Conservation (phyloP, 2,888 invertebrate species). For the Leucophenga montana region DNA sequence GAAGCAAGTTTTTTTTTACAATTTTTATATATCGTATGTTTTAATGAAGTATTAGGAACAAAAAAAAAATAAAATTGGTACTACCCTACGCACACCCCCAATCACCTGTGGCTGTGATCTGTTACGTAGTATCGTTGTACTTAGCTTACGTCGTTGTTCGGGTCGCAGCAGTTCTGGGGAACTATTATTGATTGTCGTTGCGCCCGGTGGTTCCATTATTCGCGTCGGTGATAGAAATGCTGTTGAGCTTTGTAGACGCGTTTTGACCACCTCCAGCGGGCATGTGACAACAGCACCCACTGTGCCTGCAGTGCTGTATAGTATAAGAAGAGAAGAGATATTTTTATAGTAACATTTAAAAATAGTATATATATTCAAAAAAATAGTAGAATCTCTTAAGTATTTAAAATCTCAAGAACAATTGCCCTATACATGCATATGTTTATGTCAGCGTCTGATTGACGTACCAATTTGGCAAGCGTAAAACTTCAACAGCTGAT, state of each 20-base stretch:
- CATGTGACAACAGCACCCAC: slow-evolving; percentile 97
- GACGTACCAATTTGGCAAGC: too few species aligned
- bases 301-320: slow-evolving; percentile 92
- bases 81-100: slow-evolving; percentile 74
- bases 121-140: slow-evolving; percentile 80
- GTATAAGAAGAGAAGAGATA: slow-evolving; percentile 38
- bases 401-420: background rate
- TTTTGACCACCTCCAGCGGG: slow-evolving; percentile 98
- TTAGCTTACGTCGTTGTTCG: slow-evolving; percentile 82
- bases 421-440: background rate
- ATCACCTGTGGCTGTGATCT: slow-evolving; percentile 81
- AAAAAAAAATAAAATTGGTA: slow-evolving; percentile 59
- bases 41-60: slow-evolving; percentile 32
- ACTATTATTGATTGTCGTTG: slow-evolving; percentile 55
- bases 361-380: slow-evolving; percentile 18
- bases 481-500: too few species aligned
- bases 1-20: background rate
- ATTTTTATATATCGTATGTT: background rate
- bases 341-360: too few species aligned
- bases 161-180: slow-evolving; percentile 75
- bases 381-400: slow-evolving; percentile 20
- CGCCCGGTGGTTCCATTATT: slow-evolving; percentile 71
- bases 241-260: slow-evolving; percentile 94
- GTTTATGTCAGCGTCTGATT: too few species aligned
- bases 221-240: slow-evolving; percentile 75